These are phyloP conservation scores for Rhabdophis nuchalis DNA, from an alignment of 2,797 vertebrate species.

Conservation along the genomic window DNA sequence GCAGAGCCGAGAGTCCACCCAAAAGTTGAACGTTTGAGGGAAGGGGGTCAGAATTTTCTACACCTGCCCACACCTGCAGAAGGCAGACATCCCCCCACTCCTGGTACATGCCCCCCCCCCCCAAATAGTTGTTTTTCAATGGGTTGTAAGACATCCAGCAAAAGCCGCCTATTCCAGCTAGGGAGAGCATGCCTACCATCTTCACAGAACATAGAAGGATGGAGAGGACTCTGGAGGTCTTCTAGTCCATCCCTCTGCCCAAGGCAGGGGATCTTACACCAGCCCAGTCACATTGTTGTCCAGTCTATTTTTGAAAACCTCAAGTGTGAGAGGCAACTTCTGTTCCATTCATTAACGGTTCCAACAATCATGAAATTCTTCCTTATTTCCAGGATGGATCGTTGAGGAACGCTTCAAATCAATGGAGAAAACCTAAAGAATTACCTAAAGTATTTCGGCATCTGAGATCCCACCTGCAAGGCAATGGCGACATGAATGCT, in stretches of 20 bases:
- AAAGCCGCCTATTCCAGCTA: not conserved
- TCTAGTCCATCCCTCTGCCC: not conserved
- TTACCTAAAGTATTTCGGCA: too few relatives aligned
- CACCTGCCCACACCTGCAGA: not conserved
- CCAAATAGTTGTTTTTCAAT: not conserved
- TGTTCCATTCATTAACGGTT: not conserved
- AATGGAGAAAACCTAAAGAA: too few relatives aligned
- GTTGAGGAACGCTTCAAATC: too few relatives aligned
- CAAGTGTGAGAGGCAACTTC: not conserved
- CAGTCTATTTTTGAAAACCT: not conserved
- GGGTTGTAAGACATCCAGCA: not conserved
- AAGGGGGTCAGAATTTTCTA: not conserved
- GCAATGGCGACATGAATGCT: too few relatives aligned
- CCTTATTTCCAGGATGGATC: not conserved
- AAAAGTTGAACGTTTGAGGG: not conserved
- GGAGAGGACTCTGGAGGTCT: not conserved
- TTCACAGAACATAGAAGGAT: not conserved
- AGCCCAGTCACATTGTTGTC: not conserved
- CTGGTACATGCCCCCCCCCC: not conserved
- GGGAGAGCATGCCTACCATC: not conserved
- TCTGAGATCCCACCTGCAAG: too few relatives aligned
- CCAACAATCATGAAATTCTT: not conserved
- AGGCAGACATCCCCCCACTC: not conserved
- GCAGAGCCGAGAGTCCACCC: not conserved
- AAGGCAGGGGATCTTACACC: not conserved